Evolutionary conservation across 2,888 invertebrate species (phyloP).

Genomic region (Andrena fulva): DNA sequence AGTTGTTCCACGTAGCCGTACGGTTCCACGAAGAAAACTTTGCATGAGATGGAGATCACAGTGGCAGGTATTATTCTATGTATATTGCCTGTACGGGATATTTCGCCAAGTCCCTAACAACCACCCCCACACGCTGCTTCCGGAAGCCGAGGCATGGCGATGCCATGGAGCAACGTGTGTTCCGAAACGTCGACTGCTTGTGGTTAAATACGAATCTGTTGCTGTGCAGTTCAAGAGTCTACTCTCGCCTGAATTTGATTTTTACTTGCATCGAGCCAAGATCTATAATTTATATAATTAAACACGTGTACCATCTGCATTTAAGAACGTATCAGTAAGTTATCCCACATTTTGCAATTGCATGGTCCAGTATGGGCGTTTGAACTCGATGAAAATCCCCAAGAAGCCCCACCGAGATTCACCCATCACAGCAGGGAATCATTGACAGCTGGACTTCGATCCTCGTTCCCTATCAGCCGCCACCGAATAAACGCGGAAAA

Average conservation of each 20-base stretch:
- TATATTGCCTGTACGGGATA: conserved; percentile 48
- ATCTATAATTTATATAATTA: neutral
- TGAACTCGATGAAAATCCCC: neutral
- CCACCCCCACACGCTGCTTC: neutral
- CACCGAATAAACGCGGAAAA: conserved; percentile 38
- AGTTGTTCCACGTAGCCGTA: conserved; percentile 42
- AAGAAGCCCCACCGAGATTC: conserved; percentile 24
- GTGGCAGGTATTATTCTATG: conserved; percentile 45
- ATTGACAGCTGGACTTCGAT: conserved; percentile 31
- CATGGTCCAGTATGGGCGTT: neutral
- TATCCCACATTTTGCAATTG: no score
- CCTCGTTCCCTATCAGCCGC: conserved; percentile 30
- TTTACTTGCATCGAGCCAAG: neutral
- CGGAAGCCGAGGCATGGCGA: neutral
- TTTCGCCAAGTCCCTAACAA: conserved; percentile 35
- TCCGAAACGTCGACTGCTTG: neutral
- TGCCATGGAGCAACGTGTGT: neutral
- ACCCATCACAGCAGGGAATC: conserved; percentile 29
- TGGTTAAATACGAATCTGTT: neutral
- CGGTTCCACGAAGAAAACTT: conserved; percentile 55
- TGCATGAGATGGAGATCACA: conserved; percentile 40
- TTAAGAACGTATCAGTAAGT: no score
- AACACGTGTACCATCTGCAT: no score
- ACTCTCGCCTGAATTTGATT: neutral
- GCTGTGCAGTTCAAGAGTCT: neutral